These are phyloP conservation scores for Peromyscus eremicus DNA, from an alignment of 2,797 vertebrate species.

Conservation along the genomic window DNA sequence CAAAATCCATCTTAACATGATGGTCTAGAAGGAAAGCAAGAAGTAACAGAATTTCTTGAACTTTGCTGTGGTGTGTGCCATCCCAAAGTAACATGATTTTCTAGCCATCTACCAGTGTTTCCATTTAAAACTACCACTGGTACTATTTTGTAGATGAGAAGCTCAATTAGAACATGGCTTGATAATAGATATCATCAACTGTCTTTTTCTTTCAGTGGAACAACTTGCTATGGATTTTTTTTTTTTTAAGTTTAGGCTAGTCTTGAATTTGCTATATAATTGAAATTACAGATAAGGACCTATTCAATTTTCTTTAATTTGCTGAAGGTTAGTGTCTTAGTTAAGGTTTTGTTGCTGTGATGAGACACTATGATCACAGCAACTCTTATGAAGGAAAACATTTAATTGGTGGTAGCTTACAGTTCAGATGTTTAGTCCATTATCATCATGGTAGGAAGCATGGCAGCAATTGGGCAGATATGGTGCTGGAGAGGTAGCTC, in stretches of 20 bases:
- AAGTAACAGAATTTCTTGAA: conserved; percentile 50
- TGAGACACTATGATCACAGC: background rate
- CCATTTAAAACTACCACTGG: conserved; percentile 5
- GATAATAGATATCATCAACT: conserved; percentile 37
- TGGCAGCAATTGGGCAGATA: background rate
- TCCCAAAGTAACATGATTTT: conserved; percentile 36
- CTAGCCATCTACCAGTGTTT: conserved; percentile 12
- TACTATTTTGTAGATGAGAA: conserved; percentile 46
- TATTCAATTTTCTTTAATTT: conserved; percentile 60
- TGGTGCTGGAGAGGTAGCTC: background rate
- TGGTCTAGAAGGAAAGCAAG: conserved; percentile 43
- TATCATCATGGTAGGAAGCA: background rate
- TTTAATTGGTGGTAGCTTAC: background rate
- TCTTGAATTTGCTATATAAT: conserved; percentile 28
- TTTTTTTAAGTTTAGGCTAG: background rate
- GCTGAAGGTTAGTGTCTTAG: background rate
- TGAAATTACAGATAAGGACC: conserved; percentile 52
- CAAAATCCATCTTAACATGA: conserved; percentile 7
- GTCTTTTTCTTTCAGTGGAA: conserved; percentile 37
- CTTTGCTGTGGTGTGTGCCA: conserved; percentile 11
- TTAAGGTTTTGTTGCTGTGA: background rate
- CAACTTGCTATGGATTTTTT: conserved; percentile 37
- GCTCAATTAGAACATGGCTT: conserved; percentile 9
- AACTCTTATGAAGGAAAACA: background rate
- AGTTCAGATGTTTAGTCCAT: background rate